Percentiles rank a stretch among this genome's conserved stretches.
Evolutionary conservation across 2,888 invertebrate species (phyloP).

Genomic region (Barypeithes pellucidus): DNA sequence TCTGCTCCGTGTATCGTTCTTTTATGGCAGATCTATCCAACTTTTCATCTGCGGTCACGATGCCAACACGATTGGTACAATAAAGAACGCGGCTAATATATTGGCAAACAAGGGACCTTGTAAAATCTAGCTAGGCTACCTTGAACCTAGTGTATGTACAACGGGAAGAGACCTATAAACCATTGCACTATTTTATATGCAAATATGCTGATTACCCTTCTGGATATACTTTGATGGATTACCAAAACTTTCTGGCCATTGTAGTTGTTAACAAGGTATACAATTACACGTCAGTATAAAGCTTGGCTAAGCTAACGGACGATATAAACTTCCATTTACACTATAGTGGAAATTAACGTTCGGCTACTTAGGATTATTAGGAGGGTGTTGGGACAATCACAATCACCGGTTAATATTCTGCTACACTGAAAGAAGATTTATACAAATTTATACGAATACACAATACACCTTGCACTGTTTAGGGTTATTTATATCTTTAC

Average conservation of each 20-base stretch:
- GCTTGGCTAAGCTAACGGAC: slow-evolving; percentile 31
- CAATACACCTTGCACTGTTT: too few species aligned
- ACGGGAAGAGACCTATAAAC: slow-evolving; percentile 36
- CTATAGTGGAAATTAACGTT: slow-evolving; percentile 7
- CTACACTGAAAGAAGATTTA: too few species aligned
- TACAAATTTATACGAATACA: too few species aligned
- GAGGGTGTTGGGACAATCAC: not conserved
- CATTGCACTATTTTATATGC: slow-evolving; percentile 50
- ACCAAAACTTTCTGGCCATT: slow-evolving; percentile 46
- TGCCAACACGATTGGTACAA: too few species aligned
- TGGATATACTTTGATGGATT: slow-evolving; percentile 51
- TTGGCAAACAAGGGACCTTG: not conserved
- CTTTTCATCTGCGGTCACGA: too few species aligned
- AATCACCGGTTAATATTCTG: too few species aligned
- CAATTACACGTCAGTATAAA: slow-evolving; percentile 30
- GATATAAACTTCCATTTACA: slow-evolving; percentile 7
- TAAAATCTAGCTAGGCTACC: slow-evolving; percentile 25
- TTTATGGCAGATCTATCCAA: too few species aligned
- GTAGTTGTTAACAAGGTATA: slow-evolving; percentile 39
- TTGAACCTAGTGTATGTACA: slow-evolving; percentile 27
- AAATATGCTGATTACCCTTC: slow-evolving; percentile 51
- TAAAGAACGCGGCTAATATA: too few species aligned
- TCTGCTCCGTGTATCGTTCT: too few species aligned
- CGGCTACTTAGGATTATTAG: slow-evolving; percentile 8
- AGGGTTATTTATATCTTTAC: too few species aligned